Base-by-base conservation (phyloP, 2,113 vertebrate genomes). In the Passer montanus region DNA sequence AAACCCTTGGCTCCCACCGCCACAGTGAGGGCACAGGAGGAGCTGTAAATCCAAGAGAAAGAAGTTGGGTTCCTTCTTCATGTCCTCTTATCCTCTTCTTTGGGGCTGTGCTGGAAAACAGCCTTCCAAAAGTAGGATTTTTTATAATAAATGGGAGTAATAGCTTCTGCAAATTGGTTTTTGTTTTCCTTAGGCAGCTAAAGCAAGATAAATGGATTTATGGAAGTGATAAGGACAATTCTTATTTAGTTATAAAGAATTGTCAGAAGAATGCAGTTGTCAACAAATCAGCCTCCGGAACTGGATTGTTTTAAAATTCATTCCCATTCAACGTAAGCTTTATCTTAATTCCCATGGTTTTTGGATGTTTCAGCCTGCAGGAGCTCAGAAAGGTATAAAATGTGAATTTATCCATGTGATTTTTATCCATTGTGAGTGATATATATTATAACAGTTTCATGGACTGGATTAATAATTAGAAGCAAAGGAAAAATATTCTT, bases 11-110 rank as follows among this genome's bases (percentile, higher is more conserved):
- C 20, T 73, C 43, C 64, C 33, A 22, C 10, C 43, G 6, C 43
- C 0, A 0, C 21, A 18, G 15, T 0, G 0, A 64, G 24, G 33
- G 41, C 35, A 16, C 44, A 44, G 56, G 20, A 72, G 19, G 33
- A 82, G 14, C 26, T 9, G 1, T 5, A 41, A 31, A 11, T 6
- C 23, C 59, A 30, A 43, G 59, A n/a, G 30, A 41, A 67, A 77
- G 47, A 53, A 70, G 30, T 0, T 16, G 46, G 7, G 2, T 87
- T 87, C 35, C 37, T 80, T 84, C 70, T 68, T 63, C 39, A 3
- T 15, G 10, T 79, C 41, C 43, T 77, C 55, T 11, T 11, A 22
- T 41, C 26, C 15, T 28, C 39, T 43, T 64, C 22, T 70, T 39
- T 1, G 2, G 8, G 24, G 15, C 16, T 84, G 31, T 53, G 30